phyloP scores from a whole-genome alignment of 2,113 vertebrate species.

The Oxyura jamaicensis region DNA sequence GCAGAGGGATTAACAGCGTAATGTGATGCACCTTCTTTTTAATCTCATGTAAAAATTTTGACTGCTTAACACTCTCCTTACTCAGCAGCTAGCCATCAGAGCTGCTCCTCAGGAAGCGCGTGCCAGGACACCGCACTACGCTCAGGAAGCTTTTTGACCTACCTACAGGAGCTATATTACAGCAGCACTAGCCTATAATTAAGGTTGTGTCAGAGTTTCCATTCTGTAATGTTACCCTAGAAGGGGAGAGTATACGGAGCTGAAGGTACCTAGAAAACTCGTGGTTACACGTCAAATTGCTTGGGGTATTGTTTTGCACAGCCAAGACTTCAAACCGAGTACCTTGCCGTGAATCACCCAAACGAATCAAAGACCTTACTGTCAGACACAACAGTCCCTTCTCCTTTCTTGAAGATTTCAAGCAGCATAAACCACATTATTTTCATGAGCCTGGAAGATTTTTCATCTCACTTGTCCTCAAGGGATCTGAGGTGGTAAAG shows the following conservation, averaged over 20 bases:
- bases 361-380: not conserved
- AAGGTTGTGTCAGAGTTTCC: not conserved
- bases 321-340: not conserved
- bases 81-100: not conserved
- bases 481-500: not conserved
- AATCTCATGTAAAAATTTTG: not conserved
- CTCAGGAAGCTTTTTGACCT: slow-evolving; percentile 7
- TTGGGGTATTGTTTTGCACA: not conserved
- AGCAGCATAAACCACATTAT: not conserved
- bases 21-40: not conserved
- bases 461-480: not conserved
- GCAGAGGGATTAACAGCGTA: not conserved
- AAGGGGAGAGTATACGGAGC: not conserved
- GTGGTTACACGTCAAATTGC: not conserved
- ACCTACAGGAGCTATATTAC: not conserved
- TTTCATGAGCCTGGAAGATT: not conserved
- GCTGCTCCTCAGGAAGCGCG: not conserved
- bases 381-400: not conserved
- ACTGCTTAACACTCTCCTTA: not conserved
- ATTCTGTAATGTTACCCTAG: not conserved
- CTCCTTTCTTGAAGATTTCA: not conserved
- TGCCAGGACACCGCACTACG: not conserved
- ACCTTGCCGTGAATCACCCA: not conserved
- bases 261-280: not conserved
- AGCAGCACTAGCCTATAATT: slow-evolving; percentile 10